Evolutionary conservation across 2,113 vertebrate genomes (phyloP), one percentile per base, ranked within the genome.

Genomic region (Phrynosoma platyrhinos): DNA sequence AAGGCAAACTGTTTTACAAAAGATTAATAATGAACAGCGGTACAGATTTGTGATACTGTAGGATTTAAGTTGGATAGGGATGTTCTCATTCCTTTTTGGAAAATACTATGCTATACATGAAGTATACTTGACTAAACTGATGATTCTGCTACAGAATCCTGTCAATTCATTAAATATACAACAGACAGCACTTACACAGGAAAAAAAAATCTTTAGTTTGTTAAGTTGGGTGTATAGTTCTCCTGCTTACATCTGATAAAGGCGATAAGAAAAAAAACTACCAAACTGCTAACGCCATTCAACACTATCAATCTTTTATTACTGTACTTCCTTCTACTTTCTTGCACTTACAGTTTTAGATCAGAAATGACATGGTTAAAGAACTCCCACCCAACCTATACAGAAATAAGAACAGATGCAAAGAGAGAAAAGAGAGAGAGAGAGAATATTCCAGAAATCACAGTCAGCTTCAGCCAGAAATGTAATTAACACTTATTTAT

Each of bases 401-500:
- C 62, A 90, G 95, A 93, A 93, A 93, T 90, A 92, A 88, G 94
- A 96, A 97, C 96, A 97, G 96, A 97, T 97, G 97, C 95, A 97
- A 30, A 96, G 96, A 97, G 40, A 97, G 20, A 58, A 8, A 72
- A 72, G n/a, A 40, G 8, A 69, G 68, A 69, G 68, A 23, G 5
- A 27, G 68, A 97, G 96, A 96, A 97, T 96, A 96, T 96, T 96
- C 96, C 92, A 95, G 94, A 95, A 97, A 97, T 97, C 96, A 95
- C 96, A 94, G 95, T 95, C 96, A 96, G 96, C 93, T 96, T 95
- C 92, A 97, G 95, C 95, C 95, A 96, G 96, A 96, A 96, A 97
- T 96, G 97, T 97, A 98, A 97, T 97, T 97, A 97, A 97, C 97
- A 97, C 97, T 97, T 97, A 97, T 97, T 97, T 97, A 97, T 96